Conservation (phyloP, 92 coral and sea anemone species). For the Meandrina meandrites region DNA sequence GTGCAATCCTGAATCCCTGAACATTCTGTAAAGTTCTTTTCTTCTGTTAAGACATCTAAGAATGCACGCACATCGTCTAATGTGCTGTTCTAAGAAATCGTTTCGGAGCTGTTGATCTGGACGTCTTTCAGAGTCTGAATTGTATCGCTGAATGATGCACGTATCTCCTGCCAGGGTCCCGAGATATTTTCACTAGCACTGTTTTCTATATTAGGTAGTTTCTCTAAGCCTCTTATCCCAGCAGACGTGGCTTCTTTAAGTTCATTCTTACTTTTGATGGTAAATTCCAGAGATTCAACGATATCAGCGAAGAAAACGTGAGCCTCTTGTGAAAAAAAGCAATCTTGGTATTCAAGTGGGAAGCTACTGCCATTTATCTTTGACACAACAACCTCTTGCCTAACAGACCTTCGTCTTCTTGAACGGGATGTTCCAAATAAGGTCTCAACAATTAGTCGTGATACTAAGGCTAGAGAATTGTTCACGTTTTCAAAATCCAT, state of each 20-base stretch:
- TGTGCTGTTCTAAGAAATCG: slow-evolving; percentile 23
- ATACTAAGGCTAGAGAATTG: slow-evolving; percentile 49
- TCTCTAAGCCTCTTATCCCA: slow-evolving; percentile 6
- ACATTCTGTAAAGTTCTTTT: slow-evolving; percentile 42
- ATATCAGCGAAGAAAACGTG: slow-evolving; percentile 32
- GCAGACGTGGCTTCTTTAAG: neutral
- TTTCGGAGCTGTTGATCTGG: neutral
- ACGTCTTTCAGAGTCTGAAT: slow-evolving; percentile 1
- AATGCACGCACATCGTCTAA: slow-evolving; percentile 21
- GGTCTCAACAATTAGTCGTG: slow-evolving; percentile 44
- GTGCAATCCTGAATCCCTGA: slow-evolving; percentile 51
- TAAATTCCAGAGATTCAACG: slow-evolving; percentile 35
- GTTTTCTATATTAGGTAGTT: neutral
- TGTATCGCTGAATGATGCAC: neutral
- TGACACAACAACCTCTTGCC: neutral
- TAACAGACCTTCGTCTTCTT: slow-evolving; percentile 15
- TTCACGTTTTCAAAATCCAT: slow-evolving; percentile 63
- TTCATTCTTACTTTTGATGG: neutral
- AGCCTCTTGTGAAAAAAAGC: slow-evolving; percentile 44
- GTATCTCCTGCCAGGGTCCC: neutral
- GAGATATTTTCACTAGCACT: neutral
- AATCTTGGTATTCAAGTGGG: neutral
- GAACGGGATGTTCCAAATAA: slow-evolving; percentile 26
- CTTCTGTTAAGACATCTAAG: slow-evolving; percentile 27
- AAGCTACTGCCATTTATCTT: neutral